Evolutionary conservation across 2,113 vertebrate genomes (phyloP).

Genomic region (Parus major): DNA sequence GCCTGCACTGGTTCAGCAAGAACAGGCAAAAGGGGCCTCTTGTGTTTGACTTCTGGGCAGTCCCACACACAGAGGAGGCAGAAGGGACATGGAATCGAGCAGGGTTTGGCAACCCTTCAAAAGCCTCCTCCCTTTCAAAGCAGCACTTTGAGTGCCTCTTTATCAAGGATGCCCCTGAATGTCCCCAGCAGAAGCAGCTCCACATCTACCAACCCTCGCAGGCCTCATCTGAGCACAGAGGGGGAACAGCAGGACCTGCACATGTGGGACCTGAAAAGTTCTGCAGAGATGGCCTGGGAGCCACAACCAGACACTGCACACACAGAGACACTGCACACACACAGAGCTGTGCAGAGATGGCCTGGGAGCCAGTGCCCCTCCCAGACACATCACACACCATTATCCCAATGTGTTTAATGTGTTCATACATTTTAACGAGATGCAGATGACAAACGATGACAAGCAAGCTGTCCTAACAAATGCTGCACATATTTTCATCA

Average conservation of each 20-base stretch:
- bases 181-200: neutral
- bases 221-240: rapidly evolving
- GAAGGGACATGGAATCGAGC: neutral
- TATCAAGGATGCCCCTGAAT: neutral
- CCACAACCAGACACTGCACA: neutral
- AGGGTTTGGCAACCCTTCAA: neutral
- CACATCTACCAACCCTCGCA: rapidly evolving
- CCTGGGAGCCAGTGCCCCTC: neutral
- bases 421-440: neutral
- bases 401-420: neutral
- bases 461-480: conserved; percentile 24
- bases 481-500: neutral
- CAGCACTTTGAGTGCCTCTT: neutral
- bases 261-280: neutral
- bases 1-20: neutral
- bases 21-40: neutral
- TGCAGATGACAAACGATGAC: neutral
- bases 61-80: neutral
- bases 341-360: too few relatives aligned
- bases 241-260: neutral
- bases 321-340: neutral
- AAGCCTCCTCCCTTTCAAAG: neutral
- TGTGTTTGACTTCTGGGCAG: neutral
- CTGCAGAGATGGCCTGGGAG: neutral
- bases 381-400: neutral